Evolutionary conservation across 2,113 vertebrate genomes (phyloP).

Genomic region (Hoplias malabaricus): DNA sequence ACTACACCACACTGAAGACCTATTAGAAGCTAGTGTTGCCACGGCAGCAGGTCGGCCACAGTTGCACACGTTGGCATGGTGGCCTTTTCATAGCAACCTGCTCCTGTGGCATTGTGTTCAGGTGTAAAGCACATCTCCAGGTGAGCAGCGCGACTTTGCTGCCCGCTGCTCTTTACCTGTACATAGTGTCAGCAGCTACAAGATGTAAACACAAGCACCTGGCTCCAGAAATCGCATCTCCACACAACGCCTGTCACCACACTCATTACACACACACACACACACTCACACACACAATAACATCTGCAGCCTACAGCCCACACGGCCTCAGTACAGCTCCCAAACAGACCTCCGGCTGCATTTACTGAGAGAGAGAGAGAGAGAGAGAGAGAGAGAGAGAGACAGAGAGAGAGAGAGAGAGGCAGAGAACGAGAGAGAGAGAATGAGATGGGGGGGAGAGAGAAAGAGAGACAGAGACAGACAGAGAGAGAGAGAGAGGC

Average conservation of each 20-base stretch:
- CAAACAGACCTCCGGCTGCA: slow-evolving; percentile 19
- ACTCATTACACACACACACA: slow-evolving; percentile 21
- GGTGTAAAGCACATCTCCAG: neutral
- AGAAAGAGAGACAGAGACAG: too few species aligned
- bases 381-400: neutral
- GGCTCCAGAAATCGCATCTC: neutral
- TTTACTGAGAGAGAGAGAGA: neutral
- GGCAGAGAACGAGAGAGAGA: neutral
- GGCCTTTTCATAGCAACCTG: slow-evolving; percentile 10
- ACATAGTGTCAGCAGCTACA: slow-evolving; percentile 33
- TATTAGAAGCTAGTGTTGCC: neutral
- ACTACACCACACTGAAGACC: neutral
- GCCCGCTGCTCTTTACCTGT: too few species aligned
- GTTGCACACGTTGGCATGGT: too few species aligned
- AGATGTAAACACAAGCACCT: slow-evolving; percentile 37
- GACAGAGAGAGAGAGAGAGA: neutral
- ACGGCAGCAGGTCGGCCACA: too few species aligned
- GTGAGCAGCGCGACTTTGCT: slow-evolving; percentile 21
- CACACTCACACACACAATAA: too few species aligned
- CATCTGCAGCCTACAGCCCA: slow-evolving; percentile 11
- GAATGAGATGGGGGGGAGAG: neutral
- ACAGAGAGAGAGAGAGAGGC: too few species aligned
- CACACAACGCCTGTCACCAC: slow-evolving; percentile 12
- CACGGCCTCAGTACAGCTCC: neutral
- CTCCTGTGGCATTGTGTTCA: slow-evolving; percentile 6